These are phyloP conservation scores for Drosophila serrata DNA, from an alignment of 1,140 invertebrate genomes.

Conservation along the genomic window DNA sequence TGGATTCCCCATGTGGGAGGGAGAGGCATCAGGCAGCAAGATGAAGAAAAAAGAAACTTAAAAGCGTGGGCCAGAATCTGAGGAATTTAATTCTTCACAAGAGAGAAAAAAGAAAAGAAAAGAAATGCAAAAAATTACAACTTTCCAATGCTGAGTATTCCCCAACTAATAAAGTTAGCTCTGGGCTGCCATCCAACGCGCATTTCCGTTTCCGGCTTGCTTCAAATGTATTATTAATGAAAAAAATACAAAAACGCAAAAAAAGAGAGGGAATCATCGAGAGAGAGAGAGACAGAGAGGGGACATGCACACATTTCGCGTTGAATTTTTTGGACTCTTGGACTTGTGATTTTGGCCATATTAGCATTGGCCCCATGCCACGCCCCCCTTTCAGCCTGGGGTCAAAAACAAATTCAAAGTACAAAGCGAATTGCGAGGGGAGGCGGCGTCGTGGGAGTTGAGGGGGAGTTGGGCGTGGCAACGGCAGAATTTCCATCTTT, in stretches of 20 bases:
- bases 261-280: neutral
- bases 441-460: neutral
- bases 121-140: slow-evolving; percentile 35
- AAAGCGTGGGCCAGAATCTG: slow-evolving; percentile 1
- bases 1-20: slow-evolving; percentile 50
- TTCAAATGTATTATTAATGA: slow-evolving; percentile 52
- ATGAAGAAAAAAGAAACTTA: neutral
- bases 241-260: slow-evolving; percentile 29
- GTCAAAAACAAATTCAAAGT: slow-evolving; percentile 41
- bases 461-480: neutral
- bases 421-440: slow-evolving; percentile 32
- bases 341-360: slow-evolving; percentile 18
- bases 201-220: slow-evolving; percentile 56
- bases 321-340: slow-evolving; percentile 17
- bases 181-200: slow-evolving; percentile 42
- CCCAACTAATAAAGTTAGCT: slow-evolving; percentile 49
- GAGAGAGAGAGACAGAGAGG: neutral
- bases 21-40: no score
- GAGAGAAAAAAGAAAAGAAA: no score
- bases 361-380: slow-evolving; percentile 23
- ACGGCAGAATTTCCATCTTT: neutral
- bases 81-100: slow-evolving; percentile 47
- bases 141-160: slow-evolving; percentile 28
- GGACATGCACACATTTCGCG: slow-evolving; percentile 14
- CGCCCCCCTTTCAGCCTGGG: slow-evolving; percentile 12